Base-by-base conservation (phyloP, 2,113 vertebrate genomes). In the Catharus fuscescens region DNA sequence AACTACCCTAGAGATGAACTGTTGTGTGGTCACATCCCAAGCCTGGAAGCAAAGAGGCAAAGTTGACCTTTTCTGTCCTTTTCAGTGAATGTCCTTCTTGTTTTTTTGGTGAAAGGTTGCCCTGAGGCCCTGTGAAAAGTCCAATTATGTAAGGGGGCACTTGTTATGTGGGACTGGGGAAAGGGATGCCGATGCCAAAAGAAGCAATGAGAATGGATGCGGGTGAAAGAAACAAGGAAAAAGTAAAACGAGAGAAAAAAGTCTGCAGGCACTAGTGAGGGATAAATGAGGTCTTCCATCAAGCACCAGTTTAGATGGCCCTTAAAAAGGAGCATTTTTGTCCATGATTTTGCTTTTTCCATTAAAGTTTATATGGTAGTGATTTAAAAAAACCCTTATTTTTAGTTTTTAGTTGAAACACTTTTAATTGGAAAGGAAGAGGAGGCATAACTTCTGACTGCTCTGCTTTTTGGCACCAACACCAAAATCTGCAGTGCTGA, bases 201-300 rank as follows among this genome's bases (percentile, higher is more conserved):
- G 59, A 69, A 90, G n/a, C 0, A 0, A 25, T 3, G 3, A 53
- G 74, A 86, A 76, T 24, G 32, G 36, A 80, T 4, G 3, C 0
- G 1, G 18, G 47, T 61, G 23, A 66, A 91, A 82, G 21, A 60
- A 87, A 52, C 10, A 34, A 69, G 17, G 12, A 0, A 34, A 62
- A 38, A 82, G 9, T 5, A 40, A 70, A 84, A 53, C 10, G 14
- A 2, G 5, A 42, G 31, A 23, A 67, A 67, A 80, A 83, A 1
- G 3, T 50, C 60, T 66, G 6, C 26, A 59, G 38, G 12, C 40
- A 45, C 36, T 56, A n/a, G 40, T 5, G 54, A 69, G 59, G 29
- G 62, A n/a, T 40, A 62, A 66, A 54, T 23, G 6, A 59, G 24
- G 25, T 40, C 29, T 72, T 78, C 45, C 20, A 31, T 56, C 56